Base-by-base conservation (phyloP, 2,797 vertebrate species). In the Mus caroli region DNA sequence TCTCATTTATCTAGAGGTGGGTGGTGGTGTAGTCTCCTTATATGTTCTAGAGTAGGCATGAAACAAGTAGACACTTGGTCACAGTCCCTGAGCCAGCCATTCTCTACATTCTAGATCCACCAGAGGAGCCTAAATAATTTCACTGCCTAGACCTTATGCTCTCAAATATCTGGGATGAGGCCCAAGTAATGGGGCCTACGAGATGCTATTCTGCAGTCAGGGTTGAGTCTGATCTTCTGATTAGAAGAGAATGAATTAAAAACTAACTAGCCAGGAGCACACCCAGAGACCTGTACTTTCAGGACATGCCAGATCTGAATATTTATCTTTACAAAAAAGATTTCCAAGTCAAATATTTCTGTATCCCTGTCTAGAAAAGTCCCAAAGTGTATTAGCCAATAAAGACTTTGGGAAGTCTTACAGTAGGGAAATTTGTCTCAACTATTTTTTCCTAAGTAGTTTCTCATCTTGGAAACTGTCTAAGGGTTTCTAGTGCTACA, bases 311-410 rank as follows among this genome's bases (percentile, higher is more conserved):
- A 67, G 83, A 54, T 5, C 28, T 83, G n/a, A 78, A 69, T 28
- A 60, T 37, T 79, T 71, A 64, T 79, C 7, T 90, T 37, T 37
- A 58, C 17, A 37, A 34, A 69, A 46, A 69, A 4, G 12, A 56
- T 92, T 95, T 84, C 56, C 93, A 82, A 22, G 46, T 90, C 60
- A 90, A 67, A 90, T 79, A 19, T 64, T 91, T 94, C 9, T 34
- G 6, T 56, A 12, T 12, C 37, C 56, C 3, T 50, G 31, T 90
- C 24, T 50, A 69, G 84, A 86, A 87, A 91, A 71, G 17, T 90
- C 50, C 90, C 19, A 5, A 73, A 58, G 71, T 46, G 14, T 31
- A 26, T 7, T 54, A 84, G 54, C 37, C 58, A 58, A 31, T 13
- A 46, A 83, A 71, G 78, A 28, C n/a, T 56, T n/a, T 37, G 87